Percentiles rank a stretch among this genome's conserved stretches.
These are phyloP conservation scores for Exephanes ischioxanthus DNA, from an alignment of 2,888 invertebrate species.

Conservation along the genomic window DNA sequence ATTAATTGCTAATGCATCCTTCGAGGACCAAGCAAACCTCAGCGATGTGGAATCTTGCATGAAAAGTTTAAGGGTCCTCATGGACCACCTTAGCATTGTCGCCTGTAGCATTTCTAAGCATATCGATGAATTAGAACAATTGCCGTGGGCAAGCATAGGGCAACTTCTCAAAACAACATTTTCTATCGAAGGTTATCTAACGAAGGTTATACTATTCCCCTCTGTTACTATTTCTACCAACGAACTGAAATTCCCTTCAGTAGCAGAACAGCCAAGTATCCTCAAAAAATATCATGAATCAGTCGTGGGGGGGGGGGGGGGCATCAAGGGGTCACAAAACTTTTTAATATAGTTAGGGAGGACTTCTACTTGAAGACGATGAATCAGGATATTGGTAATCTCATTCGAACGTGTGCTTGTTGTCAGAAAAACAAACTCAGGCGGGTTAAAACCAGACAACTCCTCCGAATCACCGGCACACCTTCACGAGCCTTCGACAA, in stretches of 20 bases:
- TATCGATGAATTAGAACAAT: conserved; percentile 13
- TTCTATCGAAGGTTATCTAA: conserved; percentile 26
- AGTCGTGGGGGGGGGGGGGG: conserved; percentile 53
- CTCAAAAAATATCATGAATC: conserved; percentile 64
- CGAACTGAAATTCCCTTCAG: conserved; percentile 47
- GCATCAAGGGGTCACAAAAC: conserved; percentile 58
- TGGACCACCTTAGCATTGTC: conserved; percentile 26
- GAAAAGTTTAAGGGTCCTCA: conserved; percentile 37
- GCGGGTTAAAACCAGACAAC: conserved; percentile 34
- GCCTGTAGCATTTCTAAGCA: conserved; percentile 42
- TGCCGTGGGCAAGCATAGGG: conserved; percentile 33
- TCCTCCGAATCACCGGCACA: conserved; percentile 52
- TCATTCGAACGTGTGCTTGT: conserved; percentile 56
- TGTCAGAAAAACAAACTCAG: conserved; percentile 54
- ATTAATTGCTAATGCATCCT: conserved; percentile 22
- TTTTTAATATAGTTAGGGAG: conserved; percentile 54
- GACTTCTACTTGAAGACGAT: conserved; percentile 66
- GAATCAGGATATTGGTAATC: conserved; percentile 56
- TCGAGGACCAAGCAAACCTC: neutral
- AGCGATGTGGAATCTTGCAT: conserved; percentile 10
- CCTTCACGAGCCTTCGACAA: conserved; percentile 22
- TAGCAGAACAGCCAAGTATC: conserved; percentile 26
- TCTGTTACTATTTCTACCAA: conserved; percentile 52
- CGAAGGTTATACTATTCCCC: conserved; percentile 17
- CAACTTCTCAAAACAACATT: conserved; percentile 46